phyloP scores from a whole-genome alignment of 1,140 invertebrate genomes.

The Brachionus paranguensis region DNA sequence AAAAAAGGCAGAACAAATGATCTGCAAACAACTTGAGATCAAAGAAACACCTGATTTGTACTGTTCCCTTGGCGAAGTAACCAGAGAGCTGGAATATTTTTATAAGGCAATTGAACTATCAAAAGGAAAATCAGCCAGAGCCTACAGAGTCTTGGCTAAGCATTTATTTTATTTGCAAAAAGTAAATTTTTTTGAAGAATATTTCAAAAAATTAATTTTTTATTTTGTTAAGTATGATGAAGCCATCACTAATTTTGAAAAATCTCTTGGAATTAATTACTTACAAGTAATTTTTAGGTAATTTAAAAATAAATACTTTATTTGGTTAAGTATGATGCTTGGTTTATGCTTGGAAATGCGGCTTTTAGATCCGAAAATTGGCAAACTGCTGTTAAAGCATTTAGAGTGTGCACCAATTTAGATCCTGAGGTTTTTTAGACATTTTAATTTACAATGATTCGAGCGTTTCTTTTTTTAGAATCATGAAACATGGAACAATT shows the following conservation, averaged over 20 bases:
- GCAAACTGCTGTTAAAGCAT: constrained; percentile 73
- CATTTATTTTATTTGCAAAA: constrained; percentile 20
- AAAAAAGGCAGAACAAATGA: constrained; percentile 73
- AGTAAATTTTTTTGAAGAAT: constrained; percentile 38
- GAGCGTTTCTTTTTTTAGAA: constrained; percentile 57
- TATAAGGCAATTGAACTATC: constrained; percentile 85
- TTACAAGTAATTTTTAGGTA: constrained; percentile 57
- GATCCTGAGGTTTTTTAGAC: constrained; percentile 65
- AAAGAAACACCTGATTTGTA: constrained; percentile 76
- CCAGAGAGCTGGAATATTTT: constrained; percentile 66
- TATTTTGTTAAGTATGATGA: constrained; percentile 46
- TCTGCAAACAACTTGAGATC: constrained; percentile 70
- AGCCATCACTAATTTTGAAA: constrained; percentile 59
- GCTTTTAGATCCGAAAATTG: constrained; percentile 72
- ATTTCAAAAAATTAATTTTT: not conserved
- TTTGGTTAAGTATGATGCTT: constrained; percentile 60
- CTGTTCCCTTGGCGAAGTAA: constrained; percentile 80
- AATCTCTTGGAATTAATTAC: constrained; percentile 73
- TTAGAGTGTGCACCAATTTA: constrained; percentile 74
- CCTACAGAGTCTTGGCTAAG: constrained; percentile 28
- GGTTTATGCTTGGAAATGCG: constrained; percentile 78
- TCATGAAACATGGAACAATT: constrained; percentile 95
- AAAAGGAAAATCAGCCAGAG: constrained; percentile 51
- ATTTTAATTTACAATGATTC: not conserved
- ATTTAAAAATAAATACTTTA: not conserved